These are phyloP conservation scores for Pammene aurita DNA, from an alignment of 2,888 invertebrate species.

Conservation along the genomic window DNA sequence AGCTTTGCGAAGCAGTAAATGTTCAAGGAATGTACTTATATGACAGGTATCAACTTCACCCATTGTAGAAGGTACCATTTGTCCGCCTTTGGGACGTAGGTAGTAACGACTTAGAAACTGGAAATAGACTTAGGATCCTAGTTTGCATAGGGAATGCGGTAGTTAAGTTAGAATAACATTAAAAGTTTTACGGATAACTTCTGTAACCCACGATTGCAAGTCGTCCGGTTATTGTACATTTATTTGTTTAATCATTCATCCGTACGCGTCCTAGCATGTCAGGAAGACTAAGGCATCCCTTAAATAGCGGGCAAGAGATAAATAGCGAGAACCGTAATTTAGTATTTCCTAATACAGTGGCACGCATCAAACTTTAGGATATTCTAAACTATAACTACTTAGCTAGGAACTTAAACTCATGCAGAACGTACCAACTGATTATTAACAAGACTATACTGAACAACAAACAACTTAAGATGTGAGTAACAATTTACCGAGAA, in stretches of 20 bases:
- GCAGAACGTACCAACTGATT: constrained; percentile 11
- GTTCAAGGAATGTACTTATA: neutral
- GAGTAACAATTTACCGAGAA: constrained; percentile 36
- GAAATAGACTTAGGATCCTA: neutral
- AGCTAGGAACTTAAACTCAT: neutral
- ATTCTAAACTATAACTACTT: constrained; percentile 15
- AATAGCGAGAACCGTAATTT: too few species aligned
- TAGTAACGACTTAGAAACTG: neutral
- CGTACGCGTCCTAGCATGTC: too few species aligned
- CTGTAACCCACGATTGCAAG: too few species aligned
- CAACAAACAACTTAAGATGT: constrained; percentile 47
- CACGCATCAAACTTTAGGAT: neutral
- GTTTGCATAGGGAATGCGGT: neutral
- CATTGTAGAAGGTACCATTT: neutral
- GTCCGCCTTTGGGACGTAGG: neutral
- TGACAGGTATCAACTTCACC: neutral
- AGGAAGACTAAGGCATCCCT: too few species aligned
- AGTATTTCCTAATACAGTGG: neutral
- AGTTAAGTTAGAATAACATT: neutral
- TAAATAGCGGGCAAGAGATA: too few species aligned
- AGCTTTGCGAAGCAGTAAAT: neutral
- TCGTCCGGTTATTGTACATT: too few species aligned
- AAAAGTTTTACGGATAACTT: too few species aligned
- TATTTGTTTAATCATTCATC: too few species aligned
- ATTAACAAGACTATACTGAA: constrained; percentile 46